A percentile compares a stretch with the other conserved stretches of the same genome.
These are phyloP conservation scores for Ginglymostoma cirratum DNA, from an alignment of 2,113 vertebrate genomes.

Conservation along the genomic window DNA sequence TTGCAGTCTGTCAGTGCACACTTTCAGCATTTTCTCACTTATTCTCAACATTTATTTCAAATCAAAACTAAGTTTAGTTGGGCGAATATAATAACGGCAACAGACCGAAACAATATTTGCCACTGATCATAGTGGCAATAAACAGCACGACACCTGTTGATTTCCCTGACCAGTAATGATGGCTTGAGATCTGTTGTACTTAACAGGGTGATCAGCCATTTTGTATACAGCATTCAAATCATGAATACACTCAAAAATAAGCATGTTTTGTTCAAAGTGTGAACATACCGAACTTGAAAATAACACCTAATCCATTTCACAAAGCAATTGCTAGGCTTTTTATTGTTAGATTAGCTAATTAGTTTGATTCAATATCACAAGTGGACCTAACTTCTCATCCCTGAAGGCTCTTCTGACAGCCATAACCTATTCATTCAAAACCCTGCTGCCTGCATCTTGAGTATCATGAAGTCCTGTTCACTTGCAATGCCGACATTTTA, in stretches of 20 bases:
- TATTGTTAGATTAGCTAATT: background rate
- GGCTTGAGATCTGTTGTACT: background rate
- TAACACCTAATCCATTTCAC: background rate
- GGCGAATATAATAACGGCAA: background rate
- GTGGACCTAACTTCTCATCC: background rate
- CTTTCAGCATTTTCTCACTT: background rate
- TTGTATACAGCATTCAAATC: background rate
- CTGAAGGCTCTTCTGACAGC: too few species aligned
- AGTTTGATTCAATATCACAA: background rate
- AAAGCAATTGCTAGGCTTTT: background rate
- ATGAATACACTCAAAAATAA: background rate
- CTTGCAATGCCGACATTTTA: too few species aligned
- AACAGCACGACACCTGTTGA: background rate
- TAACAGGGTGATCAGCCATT: background rate
- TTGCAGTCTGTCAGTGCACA: background rate
- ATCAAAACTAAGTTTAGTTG: background rate
- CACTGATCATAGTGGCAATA: background rate
- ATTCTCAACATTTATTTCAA: background rate
- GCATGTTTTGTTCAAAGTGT: background rate
- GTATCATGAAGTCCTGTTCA: background rate
- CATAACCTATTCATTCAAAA: background rate
- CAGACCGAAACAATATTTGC: background rate
- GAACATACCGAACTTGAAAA: background rate
- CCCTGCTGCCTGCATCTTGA: background rate
- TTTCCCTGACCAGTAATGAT: background rate